These are phyloP conservation scores for Pelobates fuscus DNA, from an alignment of 2,113 vertebrate species.

Conservation along the genomic window DNA sequence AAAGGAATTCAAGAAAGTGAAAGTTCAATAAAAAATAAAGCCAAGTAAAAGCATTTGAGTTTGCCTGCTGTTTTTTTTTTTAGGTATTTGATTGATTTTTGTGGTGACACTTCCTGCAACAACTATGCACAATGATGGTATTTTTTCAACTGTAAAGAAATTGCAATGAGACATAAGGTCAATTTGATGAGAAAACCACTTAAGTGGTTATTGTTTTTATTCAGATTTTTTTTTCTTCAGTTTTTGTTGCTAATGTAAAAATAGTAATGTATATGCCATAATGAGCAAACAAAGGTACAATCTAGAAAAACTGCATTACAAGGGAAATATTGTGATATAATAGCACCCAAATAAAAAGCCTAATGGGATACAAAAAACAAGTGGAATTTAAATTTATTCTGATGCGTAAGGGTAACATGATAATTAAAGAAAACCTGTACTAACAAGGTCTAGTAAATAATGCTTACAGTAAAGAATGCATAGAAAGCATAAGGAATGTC, in stretches of 20 bases:
- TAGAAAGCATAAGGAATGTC: too few species aligned
- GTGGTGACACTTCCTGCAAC: slow-evolving; percentile 30
- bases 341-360: too few species aligned
- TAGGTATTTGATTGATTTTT: slow-evolving; percentile 41
- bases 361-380: too few species aligned
- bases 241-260: slow-evolving; percentile 17
- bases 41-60: slow-evolving; percentile 34
- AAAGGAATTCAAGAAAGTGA: slow-evolving; percentile 1
- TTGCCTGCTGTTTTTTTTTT: slow-evolving; percentile 18
- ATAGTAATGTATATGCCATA: neutral
- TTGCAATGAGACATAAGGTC: slow-evolving; percentile 34
- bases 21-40: neutral
- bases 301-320: too few species aligned
- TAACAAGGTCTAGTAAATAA: too few species aligned
- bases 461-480: too few species aligned
- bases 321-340: too few species aligned
- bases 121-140: slow-evolving; percentile 23
- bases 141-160: slow-evolving; percentile 42
- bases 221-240: slow-evolving; percentile 19
- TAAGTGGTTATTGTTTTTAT: slow-evolving; percentile 38
- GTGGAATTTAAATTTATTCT: too few species aligned
- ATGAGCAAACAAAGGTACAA: neutral
- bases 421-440: too few species aligned
- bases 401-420: too few species aligned
- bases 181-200: slow-evolving; percentile 43